Percentiles rank a stretch among this genome's conserved stretches.
These are phyloP conservation scores for Lithophane leautieri DNA, from an alignment of 2,888 invertebrate genomes.

Conservation along the genomic window DNA sequence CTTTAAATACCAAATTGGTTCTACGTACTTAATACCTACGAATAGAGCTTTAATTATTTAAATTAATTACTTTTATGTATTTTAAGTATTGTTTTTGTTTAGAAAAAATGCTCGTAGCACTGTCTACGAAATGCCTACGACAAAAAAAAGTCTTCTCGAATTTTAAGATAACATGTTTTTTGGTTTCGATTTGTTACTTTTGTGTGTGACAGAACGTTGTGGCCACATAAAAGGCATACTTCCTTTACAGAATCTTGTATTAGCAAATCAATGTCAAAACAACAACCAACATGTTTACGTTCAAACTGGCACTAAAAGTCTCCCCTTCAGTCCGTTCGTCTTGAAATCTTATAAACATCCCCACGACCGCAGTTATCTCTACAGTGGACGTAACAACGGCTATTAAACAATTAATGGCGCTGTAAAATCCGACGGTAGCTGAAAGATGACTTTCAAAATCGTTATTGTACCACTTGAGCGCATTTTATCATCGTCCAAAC, in stretches of 20 bases:
- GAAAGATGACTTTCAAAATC: slow-evolving; percentile 73
- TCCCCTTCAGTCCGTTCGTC: slow-evolving; percentile 68
- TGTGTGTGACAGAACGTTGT: background rate
- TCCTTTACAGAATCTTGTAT: background rate
- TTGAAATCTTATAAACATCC: slow-evolving; percentile 82
- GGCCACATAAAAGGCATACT: background rate
- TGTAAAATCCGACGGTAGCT: slow-evolving; percentile 84
- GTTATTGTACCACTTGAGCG: slow-evolving; percentile 73
- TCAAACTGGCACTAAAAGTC: slow-evolving; percentile 55
- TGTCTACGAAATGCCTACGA: slow-evolving; percentile 22
- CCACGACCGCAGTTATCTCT: slow-evolving; percentile 82
- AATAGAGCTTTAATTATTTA: background rate
- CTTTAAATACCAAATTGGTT: background rate
- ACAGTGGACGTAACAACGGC: slow-evolving; percentile 80
- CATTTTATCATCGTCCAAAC: slow-evolving; percentile 71
- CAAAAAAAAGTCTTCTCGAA: background rate
- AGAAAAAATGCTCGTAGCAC: background rate
- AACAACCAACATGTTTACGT: slow-evolving; percentile 55
- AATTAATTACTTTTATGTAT: background rate
- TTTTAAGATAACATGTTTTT: background rate
- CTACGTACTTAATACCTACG: background rate
- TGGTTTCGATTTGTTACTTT: background rate
- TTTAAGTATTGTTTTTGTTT: background rate
- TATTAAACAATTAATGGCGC: slow-evolving; percentile 86
- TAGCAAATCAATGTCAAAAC: slow-evolving; percentile 26